Conservation (phyloP, 2,888 invertebrate species). For the Thecocarcelia acutangulata region DNA sequence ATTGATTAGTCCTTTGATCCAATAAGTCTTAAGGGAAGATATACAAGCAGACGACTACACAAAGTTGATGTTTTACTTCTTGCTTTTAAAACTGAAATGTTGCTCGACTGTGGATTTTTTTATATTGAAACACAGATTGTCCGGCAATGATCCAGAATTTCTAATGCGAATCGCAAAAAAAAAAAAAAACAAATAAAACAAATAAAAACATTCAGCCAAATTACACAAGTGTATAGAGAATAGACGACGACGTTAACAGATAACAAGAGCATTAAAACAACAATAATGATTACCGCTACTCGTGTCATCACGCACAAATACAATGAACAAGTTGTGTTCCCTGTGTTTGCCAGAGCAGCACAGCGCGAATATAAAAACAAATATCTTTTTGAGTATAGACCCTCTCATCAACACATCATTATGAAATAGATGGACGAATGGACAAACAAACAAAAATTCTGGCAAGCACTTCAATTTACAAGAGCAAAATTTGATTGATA, state of each 20-base stretch:
- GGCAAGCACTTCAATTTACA: conserved; percentile 44
- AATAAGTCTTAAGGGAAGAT: conserved; percentile 48
- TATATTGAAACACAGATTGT: conserved; percentile 65
- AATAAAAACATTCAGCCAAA: conserved; percentile 48
- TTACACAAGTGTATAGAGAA: conserved; percentile 36
- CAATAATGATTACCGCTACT: conserved; percentile 2
- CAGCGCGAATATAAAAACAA: conserved; percentile 9
- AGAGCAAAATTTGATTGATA: conserved; percentile 23
- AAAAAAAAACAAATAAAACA: conserved; percentile 47
- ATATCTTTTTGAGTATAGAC: conserved; percentile 1
- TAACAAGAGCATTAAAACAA: conserved; percentile 54
- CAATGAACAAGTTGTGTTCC: neutral
- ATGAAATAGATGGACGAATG: conserved; percentile 35
- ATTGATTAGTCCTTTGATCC: conserved; percentile 55
- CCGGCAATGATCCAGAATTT: conserved; percentile 51
- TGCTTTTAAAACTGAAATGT: conserved; percentile 70
- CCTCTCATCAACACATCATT: neutral
- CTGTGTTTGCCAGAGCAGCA: neutral
- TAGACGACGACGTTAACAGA: conserved; percentile 53
- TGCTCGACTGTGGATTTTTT: conserved; percentile 60
- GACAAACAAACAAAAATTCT: conserved; percentile 14
- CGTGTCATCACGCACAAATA: conserved; percentile 13
- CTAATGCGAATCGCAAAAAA: conserved; percentile 59
- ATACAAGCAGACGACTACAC: conserved; percentile 57
- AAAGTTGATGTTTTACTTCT: conserved; percentile 53